Percentiles rank a stretch among this genome's conserved stretches.
Evolutionary conservation across 2,888 invertebrate genomes (phyloP).

Genomic region (Drosophila melanocephala): DNA sequence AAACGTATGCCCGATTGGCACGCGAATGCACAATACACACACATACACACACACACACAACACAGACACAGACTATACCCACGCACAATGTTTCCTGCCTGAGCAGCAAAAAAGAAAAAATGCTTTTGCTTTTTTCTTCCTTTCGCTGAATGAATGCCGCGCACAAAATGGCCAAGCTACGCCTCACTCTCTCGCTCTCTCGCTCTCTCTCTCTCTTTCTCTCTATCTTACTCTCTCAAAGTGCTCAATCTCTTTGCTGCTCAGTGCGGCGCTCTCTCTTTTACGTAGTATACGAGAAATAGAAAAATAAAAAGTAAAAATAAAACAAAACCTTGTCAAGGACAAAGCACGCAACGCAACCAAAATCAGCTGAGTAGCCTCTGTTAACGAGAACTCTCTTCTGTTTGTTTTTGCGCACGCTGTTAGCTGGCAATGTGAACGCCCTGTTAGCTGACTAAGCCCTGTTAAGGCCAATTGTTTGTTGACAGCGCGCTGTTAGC

Average conservation of each 20-base stretch:
- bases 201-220: background rate
- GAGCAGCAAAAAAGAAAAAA: conserved; percentile 34
- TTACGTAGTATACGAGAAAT: conserved; percentile 29
- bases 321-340: conserved; percentile 82
- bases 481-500: conserved; percentile 25
- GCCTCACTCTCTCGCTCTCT: conserved; percentile 23
- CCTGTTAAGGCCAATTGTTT: background rate
- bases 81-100: conserved; percentile 61
- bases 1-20: conserved; percentile 68
- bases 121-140: conserved; percentile 45
- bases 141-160: conserved; percentile 69
- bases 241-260: conserved; percentile 20
- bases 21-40: conserved; percentile 52
- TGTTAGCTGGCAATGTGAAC: conserved; percentile 34
- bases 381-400: conserved; percentile 14
- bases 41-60: conserved; percentile 13
- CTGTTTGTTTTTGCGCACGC: conserved; percentile 43
- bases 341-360: conserved; percentile 73
- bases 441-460: conserved; percentile 30
- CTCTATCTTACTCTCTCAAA: background rate
- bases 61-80: conserved; percentile 24
- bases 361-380: conserved; percentile 74
- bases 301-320: conserved; percentile 22
- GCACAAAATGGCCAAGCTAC: conserved; percentile 55
- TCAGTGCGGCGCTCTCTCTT: conserved; percentile 18